Evolutionary conservation across 2,888 invertebrate species (phyloP).

Genomic region (Teleogryllus oceanicus): DNA sequence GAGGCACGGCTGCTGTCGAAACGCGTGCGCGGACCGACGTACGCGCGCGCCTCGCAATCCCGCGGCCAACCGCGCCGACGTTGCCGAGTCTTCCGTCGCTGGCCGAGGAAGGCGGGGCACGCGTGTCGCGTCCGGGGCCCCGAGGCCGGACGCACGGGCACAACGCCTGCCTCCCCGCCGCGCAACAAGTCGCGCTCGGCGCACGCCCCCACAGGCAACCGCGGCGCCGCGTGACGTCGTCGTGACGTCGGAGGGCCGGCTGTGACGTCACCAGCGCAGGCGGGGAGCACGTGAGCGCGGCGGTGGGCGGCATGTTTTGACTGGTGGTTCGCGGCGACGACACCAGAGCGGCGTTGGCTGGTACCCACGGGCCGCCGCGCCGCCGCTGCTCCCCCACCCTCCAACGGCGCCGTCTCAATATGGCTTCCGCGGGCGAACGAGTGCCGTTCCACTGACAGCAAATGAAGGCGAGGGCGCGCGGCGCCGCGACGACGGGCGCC

Average conservation of each 20-base stretch:
- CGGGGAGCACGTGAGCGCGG: background rate
- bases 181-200: slow-evolving; percentile 1
- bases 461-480: slow-evolving; percentile 24
- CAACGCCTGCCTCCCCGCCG: background rate
- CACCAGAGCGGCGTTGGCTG: slow-evolving; percentile 33
- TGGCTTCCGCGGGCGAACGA: slow-evolving; percentile 34
- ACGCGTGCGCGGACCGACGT: background rate
- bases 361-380: slow-evolving; percentile 5
- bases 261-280: background rate
- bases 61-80: background rate
- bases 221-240: background rate
- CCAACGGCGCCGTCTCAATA: slow-evolving; percentile 32
- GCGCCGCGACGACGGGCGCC: background rate
- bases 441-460: slow-evolving; percentile 30
- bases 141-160: background rate
- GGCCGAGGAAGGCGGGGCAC: background rate
- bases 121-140: background rate
- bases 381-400: background rate
- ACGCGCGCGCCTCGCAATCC: background rate
- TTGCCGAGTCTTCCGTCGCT: background rate
- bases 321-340: slow-evolving; percentile 27
- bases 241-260: background rate
- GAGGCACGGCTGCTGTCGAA: background rate
- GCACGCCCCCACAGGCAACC: background rate
- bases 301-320: slow-evolving; percentile 31